A percentile compares a stretch with the other conserved stretches of the same genome.
phyloP scores from a whole-genome alignment of 2,797 vertebrate genomes.

The Heliangelus exortis region DNA sequence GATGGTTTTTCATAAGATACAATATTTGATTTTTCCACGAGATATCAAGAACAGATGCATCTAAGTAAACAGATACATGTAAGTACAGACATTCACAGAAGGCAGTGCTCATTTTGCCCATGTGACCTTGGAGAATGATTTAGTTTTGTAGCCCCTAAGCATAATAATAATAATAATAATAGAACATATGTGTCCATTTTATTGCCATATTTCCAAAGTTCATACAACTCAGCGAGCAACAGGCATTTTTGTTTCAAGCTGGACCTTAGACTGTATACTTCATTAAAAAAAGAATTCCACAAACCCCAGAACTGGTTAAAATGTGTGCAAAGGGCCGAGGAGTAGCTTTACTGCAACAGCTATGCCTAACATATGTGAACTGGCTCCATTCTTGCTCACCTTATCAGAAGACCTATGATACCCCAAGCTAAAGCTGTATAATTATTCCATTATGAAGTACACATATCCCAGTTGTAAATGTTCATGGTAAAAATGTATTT shows the following conservation, averaged over 20 bases:
- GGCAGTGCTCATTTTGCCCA: slow-evolving; percentile 39
- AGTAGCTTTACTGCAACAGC: neutral
- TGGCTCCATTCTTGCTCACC: neutral
- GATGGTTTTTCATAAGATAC: slow-evolving; percentile 43
- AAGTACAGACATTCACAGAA: slow-evolving; percentile 48
- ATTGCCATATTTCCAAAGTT: slow-evolving; percentile 60
- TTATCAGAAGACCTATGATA: slow-evolving; percentile 16
- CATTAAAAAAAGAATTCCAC: slow-evolving; percentile 56
- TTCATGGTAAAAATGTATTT: neutral
- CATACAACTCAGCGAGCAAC: slow-evolving; percentile 44
- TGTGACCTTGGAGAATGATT: slow-evolving; percentile 27
- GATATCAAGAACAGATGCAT: slow-evolving; percentile 70
- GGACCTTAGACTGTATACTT: slow-evolving; percentile 45
- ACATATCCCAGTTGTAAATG: slow-evolving; percentile 14
- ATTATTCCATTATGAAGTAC: slow-evolving; percentile 36
- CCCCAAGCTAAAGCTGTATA: neutral
- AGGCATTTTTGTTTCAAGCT: slow-evolving; percentile 51
- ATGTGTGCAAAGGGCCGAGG: neutral
- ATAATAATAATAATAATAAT: slow-evolving; percentile 59
- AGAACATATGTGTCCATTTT: slow-evolving; percentile 70
- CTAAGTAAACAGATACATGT: slow-evolving; percentile 59
- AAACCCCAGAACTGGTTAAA: slow-evolving; percentile 36
- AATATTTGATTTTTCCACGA: slow-evolving; percentile 57
- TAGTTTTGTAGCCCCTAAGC: slow-evolving; percentile 62
- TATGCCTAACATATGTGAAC: neutral